These are phyloP conservation scores for Tapirus terrestris DNA, from an alignment of 2,113 vertebrate species.

Conservation along the genomic window DNA sequence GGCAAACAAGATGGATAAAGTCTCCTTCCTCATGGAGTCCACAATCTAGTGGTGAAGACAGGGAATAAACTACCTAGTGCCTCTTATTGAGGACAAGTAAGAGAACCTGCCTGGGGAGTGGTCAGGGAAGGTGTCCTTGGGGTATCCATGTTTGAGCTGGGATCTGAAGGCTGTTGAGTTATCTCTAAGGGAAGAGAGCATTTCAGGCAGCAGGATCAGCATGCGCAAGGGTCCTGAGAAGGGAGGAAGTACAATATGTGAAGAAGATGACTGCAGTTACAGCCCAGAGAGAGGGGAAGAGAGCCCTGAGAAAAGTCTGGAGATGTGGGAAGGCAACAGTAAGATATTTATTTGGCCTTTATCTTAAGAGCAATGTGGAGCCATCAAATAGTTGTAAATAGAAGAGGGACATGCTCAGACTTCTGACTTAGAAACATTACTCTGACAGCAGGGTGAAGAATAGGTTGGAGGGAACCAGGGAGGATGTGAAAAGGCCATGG, in stretches of 20 bases:
- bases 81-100: background rate
- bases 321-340: background rate
- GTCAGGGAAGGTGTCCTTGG: background rate
- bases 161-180: background rate
- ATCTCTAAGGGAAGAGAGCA: background rate
- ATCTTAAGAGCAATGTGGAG: background rate
- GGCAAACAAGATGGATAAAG: background rate
- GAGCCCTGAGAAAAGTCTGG: background rate
- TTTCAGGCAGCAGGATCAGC: background rate
- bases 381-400: constrained; percentile 41
- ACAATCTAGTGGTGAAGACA: background rate
- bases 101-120: background rate
- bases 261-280: background rate
- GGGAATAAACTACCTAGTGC: background rate
- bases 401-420: background rate
- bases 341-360: background rate
- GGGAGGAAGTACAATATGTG: background rate
- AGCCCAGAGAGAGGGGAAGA: background rate
- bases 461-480: background rate
- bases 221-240: background rate
- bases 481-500: background rate
- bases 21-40: background rate
- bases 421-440: constrained; percentile 42
- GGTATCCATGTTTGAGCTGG: background rate
- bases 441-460: background rate